Conservation (phyloP, 64 coral and sea anemone species). For the Dendrophyllia cribrosa region DNA sequence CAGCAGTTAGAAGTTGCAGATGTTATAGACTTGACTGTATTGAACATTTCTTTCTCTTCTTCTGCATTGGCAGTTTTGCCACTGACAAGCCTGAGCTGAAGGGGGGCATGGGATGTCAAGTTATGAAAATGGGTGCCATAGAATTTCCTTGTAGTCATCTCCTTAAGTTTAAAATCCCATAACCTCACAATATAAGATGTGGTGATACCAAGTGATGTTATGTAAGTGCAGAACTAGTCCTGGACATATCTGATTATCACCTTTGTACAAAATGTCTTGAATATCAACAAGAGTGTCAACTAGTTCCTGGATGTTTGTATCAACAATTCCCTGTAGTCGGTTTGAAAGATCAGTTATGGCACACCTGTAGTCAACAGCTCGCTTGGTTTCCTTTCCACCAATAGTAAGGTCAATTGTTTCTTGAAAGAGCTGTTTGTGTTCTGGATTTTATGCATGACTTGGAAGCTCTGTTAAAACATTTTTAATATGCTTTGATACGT, state of each 20-base stretch:
- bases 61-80: no score
- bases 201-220: slow-evolving; percentile 45
- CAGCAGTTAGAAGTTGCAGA: slow-evolving; percentile 42
- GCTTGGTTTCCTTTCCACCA: slow-evolving; percentile 60
- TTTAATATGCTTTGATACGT: no score
- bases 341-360: not conserved
- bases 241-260: slow-evolving; percentile 1
- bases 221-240: slow-evolving; percentile 38
- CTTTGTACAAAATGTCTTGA: slow-evolving; percentile 39
- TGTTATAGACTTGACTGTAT: no score
- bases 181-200: slow-evolving; percentile 2
- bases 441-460: not conserved
- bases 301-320: not conserved
- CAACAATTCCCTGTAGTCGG: no score
- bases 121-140: no score
- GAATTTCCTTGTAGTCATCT: slow-evolving; percentile 63
- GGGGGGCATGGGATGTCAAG: slow-evolving; percentile 36
- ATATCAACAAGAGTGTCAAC: slow-evolving; percentile 66
- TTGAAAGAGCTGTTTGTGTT: not conserved
- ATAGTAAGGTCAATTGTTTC: not conserved
- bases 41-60: no score
- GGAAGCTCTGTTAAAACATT: no score
- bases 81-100: slow-evolving; percentile 40
- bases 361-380: slow-evolving; percentile 19
- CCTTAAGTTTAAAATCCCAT: slow-evolving; percentile 27